Base-by-base conservation (phyloP, 2,113 vertebrate species). In the Syngnathus typhle region DNA sequence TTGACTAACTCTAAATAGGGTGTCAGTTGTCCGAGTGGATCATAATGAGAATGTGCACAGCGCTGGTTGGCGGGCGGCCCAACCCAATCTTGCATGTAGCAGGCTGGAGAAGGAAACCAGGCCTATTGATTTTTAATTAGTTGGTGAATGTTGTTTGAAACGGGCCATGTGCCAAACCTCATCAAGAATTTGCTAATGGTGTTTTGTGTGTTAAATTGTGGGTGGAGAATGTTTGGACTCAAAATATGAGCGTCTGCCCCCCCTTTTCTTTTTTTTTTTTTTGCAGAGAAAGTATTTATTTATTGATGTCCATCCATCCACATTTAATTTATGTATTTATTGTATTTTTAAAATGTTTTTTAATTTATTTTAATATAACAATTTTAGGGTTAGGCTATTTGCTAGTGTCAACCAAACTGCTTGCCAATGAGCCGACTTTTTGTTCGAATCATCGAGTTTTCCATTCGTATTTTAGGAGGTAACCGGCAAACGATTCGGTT, bases 401-500 rank as follows among this genome's bases (percentile, higher is more conserved):
- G 27, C 27, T 32, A 32, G 27, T 32, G 27, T 32, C 27, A 32
- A 32, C 27, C 27, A 32, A 32, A 32, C 27, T 32, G 27, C 58
- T 9, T 36, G 1, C 1, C 7, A 60, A 64, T 52, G 37, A 72
- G 44, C 19, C 56, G 49, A 80, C 41, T 27, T 15, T 11, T 2
- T 44, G 12, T 43, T 18, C 2, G 15, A 2, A 36, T 36, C 4
- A 54, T 56, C 0, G 18, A 21, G 13, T 62, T 7, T 43, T 62
- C 37, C 13, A 2, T 84, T 18, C 60, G 10, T 56, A 23, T 69
- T 63, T 74, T 58, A 95, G 96, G 93, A 92, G 62, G 94, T 94
- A 72, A 98, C 96, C 18, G 89, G 91, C 71, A 96, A 96, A 87
- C 88, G 73, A 13, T 98, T 98, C 89, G 93, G 89, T 65, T 92